A percentile compares a stretch with the other conserved stretches of the same genome.
These are phyloP conservation scores for Phataginus tricuspis DNA, from an alignment of 2,797 vertebrate genomes.

Conservation along the genomic window DNA sequence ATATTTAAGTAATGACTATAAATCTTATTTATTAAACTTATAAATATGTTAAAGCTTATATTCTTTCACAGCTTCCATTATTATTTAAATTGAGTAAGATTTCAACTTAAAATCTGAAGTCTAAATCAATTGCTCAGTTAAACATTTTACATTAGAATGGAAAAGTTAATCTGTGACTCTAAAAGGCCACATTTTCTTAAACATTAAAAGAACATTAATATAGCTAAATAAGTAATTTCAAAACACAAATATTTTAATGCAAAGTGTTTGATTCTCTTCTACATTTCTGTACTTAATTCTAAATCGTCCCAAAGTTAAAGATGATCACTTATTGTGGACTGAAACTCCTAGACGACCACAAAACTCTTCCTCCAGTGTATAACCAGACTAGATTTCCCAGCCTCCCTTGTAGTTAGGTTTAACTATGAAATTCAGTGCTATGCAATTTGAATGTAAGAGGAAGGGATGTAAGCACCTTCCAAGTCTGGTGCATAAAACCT, in stretches of 20 bases:
- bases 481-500: not conserved
- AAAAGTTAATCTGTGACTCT: not conserved
- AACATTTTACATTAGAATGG: not conserved
- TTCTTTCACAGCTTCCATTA: constrained; percentile 3
- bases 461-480: not conserved
- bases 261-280: not conserved
- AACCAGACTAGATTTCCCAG: not conserved
- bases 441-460: not conserved
- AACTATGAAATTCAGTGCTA: not conserved
- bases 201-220: not conserved
- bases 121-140: not conserved
- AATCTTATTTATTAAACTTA: constrained; percentile 56
- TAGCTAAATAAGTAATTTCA: not conserved
- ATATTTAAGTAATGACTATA: constrained; percentile 50
- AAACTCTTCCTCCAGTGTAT: not conserved
- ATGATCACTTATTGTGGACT: not conserved
- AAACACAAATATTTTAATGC: not conserved
- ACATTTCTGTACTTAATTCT: not conserved
- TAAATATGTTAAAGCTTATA: constrained; percentile 27
- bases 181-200: not conserved
- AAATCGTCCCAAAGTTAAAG: not conserved
- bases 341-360: not conserved
- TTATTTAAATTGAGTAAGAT: constrained; percentile 35
- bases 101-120: constrained; percentile 41
- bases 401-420: not conserved